Evolutionary conservation across 1,140 invertebrate species (phyloP).

Genomic region (Formica selysi): DNA sequence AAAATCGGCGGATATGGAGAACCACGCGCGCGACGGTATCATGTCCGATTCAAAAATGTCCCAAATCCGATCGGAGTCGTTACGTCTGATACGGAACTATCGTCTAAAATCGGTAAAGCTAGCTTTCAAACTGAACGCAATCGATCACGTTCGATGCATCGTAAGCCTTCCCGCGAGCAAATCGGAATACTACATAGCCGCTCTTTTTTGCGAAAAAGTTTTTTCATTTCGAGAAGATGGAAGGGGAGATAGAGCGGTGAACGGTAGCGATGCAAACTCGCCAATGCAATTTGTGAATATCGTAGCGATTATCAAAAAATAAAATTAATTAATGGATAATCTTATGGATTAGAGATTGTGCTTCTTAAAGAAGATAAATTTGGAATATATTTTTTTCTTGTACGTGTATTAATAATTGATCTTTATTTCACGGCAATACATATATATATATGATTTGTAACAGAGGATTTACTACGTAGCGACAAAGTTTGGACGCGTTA

Average conservation of each 20-base stretch:
- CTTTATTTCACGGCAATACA: not conserved
- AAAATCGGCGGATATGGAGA: constrained; percentile 35
- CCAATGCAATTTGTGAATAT: not conserved
- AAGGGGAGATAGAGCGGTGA: not conserved
- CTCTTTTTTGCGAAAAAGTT: not conserved
- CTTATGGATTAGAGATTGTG: not conserved
- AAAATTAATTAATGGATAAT: not conserved
- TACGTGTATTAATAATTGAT: not conserved
- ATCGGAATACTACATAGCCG: not conserved
- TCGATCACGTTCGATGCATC: not conserved
- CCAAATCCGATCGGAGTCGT: not conserved
- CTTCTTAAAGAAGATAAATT: not conserved
- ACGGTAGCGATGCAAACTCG: not conserved
- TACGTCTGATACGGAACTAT: not conserved
- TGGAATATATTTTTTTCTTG: not conserved
- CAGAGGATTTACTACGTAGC: not conserved
- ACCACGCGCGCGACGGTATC: not conserved
- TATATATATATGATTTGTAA: not conserved
- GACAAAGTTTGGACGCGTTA: not conserved
- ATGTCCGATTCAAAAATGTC: not conserved
- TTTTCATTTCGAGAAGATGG: not conserved
- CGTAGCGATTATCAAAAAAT: not conserved
- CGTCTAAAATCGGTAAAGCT: not conserved
- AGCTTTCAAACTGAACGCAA: constrained; percentile 25
- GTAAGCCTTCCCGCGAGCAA: not conserved